phyloP scores from a whole-genome alignment of 2,113 vertebrate species.

The Myocastor coypus region DNA sequence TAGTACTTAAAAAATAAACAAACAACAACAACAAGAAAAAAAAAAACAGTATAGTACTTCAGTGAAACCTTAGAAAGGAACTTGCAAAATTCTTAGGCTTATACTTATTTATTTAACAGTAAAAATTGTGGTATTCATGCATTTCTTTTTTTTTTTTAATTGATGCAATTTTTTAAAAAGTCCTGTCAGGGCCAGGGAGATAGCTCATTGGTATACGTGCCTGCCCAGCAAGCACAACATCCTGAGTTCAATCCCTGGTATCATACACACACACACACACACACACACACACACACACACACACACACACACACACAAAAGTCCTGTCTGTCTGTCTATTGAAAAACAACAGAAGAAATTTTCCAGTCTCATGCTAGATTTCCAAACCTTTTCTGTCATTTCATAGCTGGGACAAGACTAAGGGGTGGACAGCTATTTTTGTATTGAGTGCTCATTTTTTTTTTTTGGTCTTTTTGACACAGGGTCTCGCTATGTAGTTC shows the following conservation, averaged over 20 bases:
- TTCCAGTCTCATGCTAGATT: constrained; percentile 18
- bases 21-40: no score
- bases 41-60: constrained; percentile 44
- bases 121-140: constrained; percentile 31
- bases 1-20: no score
- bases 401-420: background rate
- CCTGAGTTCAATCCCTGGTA: no score
- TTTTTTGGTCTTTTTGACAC: background rate
- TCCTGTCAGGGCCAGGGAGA: no score
- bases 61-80: background rate
- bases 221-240: no score
- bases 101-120: constrained; percentile 54
- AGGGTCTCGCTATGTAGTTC: no score
- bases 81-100: constrained; percentile 35
- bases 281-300: no score
- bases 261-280: no score
- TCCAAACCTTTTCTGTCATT: constrained; percentile 44
- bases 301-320: no score
- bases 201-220: no score
- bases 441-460: background rate
- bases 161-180: constrained; percentile 30
- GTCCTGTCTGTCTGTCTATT: background rate
- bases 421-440: background rate
- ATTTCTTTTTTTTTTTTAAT: constrained; percentile 37
- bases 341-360: constrained; percentile 33